Conservation (phyloP, 2,888 invertebrate species). For the Dryomyza anilis region DNA sequence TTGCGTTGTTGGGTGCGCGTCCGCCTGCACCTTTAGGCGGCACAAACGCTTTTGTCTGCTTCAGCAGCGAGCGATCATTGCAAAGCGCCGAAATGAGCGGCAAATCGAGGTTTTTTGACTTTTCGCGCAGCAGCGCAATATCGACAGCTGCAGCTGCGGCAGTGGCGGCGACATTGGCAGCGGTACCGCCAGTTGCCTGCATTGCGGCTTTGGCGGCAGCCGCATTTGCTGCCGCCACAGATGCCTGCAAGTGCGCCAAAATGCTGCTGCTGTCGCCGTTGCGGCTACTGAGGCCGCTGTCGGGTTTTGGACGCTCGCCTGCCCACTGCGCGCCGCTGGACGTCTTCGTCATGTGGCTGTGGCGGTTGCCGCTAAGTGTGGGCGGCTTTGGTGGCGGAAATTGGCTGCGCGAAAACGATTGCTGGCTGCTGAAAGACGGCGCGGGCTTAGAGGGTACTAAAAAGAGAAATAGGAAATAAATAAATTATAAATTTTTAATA, state of each 20-base stretch:
- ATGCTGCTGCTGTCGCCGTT: slow-evolving; percentile 50
- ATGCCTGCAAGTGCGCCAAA: slow-evolving; percentile 54
- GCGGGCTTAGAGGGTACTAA: slow-evolving; percentile 58
- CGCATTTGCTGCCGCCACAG: slow-evolving; percentile 42
- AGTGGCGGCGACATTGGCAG: slow-evolving; percentile 61
- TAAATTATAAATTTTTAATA: too few relatives aligned
- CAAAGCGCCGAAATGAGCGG: slow-evolving; percentile 92
- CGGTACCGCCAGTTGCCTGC: slow-evolving; percentile 39
- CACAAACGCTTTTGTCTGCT: slow-evolving; percentile 86
- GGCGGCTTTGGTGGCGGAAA: slow-evolving; percentile 46
- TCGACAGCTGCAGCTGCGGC: slow-evolving; percentile 65
- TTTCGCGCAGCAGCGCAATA: slow-evolving; percentile 82
- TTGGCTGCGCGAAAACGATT: slow-evolving; percentile 36
- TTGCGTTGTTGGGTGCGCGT: too few relatives aligned
- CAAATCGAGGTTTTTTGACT: slow-evolving; percentile 87
- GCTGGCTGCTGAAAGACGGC: slow-evolving; percentile 32
- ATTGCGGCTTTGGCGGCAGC: slow-evolving; percentile 25
- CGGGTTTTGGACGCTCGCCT: slow-evolving; percentile 51
- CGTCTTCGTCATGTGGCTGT: slow-evolving; percentile 52
- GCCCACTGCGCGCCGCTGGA: slow-evolving; percentile 57
- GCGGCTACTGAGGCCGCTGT: slow-evolving; percentile 42
- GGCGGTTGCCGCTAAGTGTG: slow-evolving; percentile 44
- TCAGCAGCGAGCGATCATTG: slow-evolving; percentile 87
- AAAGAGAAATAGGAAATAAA: too few relatives aligned
- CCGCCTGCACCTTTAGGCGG: too few relatives aligned